These are phyloP conservation scores for Cheirogaleus medius DNA, from an alignment of 2,113 vertebrate species.

Conservation along the genomic window DNA sequence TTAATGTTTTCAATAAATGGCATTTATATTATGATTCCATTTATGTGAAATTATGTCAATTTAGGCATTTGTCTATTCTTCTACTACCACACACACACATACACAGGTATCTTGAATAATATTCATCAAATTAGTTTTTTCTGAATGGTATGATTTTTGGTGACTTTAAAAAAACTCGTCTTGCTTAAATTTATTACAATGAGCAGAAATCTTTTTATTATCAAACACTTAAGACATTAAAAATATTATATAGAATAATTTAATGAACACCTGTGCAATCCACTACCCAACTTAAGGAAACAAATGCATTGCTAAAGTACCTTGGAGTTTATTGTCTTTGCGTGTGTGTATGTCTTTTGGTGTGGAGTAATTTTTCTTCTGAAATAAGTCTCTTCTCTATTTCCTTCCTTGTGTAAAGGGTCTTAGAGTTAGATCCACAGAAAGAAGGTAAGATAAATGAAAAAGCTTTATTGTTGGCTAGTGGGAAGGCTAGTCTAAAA, in stretches of 20 bases:
- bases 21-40: not conserved
- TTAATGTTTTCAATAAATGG: not conserved
- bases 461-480: not conserved
- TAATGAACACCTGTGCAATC: not conserved
- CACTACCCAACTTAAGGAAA: not conserved
- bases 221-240: not conserved
- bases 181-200: not conserved
- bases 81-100: not conserved
- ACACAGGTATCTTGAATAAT: not conserved
- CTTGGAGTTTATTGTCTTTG: not conserved
- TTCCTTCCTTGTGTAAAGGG: not conserved
- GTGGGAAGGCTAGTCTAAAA: not conserved
- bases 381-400: conserved; percentile 9
- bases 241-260: not conserved
- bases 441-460: not conserved
- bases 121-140: not conserved
- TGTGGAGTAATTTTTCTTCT: not conserved
- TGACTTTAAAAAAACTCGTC: not conserved
- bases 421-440: not conserved
- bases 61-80: not conserved
- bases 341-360: not conserved
- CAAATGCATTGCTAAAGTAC: not conserved
- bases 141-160: not conserved
- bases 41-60: not conserved
- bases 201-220: not conserved